These are phyloP conservation scores for Bacillus rossius DNA, from an alignment of 1,140 invertebrate species.

Conservation along the genomic window DNA sequence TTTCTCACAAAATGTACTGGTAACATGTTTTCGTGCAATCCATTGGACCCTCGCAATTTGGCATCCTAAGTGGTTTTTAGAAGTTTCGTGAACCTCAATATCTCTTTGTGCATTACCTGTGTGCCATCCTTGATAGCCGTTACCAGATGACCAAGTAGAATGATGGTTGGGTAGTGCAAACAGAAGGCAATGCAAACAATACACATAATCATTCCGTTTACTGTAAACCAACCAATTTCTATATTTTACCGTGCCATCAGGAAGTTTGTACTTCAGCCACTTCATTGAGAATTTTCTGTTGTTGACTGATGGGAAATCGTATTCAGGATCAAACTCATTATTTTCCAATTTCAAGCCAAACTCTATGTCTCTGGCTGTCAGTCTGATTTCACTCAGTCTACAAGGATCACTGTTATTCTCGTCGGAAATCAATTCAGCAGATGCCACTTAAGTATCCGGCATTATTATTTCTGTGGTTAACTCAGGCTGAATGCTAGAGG, in stretches of 20 bases:
- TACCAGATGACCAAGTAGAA: slow-evolving; percentile 6
- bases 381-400: background rate
- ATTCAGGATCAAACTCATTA: background rate
- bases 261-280: slow-evolving; percentile 7
- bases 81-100: slow-evolving; percentile 11
- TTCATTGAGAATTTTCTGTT: slow-evolving; percentile 7
- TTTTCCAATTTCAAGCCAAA: slow-evolving; percentile 12
- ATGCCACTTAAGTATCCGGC: no score
- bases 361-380: slow-evolving; percentile 9
- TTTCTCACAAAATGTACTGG: no score
- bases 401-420: no score
- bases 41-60: slow-evolving; percentile 15
- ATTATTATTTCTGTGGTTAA: no score
- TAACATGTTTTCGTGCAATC: slow-evolving; percentile 1
- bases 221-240: slow-evolving; percentile 11
- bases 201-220: slow-evolving; percentile 9
- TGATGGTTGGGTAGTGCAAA: slow-evolving; percentile 11
- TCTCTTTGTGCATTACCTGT: slow-evolving; percentile 4
- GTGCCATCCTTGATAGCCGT: slow-evolving; percentile 12
- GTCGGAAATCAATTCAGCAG: no score
- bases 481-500: no score
- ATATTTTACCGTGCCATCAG: slow-evolving; percentile 5
- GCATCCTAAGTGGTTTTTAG: slow-evolving; percentile 1
- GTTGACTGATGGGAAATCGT: slow-evolving; percentile 1
- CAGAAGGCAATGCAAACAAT: slow-evolving; percentile 10